phyloP scores from a whole-genome alignment of 2,113 vertebrate genomes.

The Desmodus rotundus region DNA sequence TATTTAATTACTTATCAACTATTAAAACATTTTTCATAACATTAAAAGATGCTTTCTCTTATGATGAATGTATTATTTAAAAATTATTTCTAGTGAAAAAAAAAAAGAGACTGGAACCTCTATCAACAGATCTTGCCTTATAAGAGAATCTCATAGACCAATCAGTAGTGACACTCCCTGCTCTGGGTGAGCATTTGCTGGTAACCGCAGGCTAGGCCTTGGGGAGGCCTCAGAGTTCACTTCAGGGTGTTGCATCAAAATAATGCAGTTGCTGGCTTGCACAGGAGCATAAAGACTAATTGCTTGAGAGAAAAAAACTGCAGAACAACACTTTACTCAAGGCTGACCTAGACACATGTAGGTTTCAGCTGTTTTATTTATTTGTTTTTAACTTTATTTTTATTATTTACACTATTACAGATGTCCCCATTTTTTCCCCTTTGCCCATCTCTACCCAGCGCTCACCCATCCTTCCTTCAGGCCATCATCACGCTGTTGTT shows the following conservation, averaged over 20 bases:
- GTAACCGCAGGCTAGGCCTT: not conserved
- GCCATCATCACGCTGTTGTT: no score
- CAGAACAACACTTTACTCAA: not conserved
- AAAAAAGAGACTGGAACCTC: not conserved
- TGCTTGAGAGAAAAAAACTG: not conserved
- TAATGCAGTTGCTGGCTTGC: not conserved
- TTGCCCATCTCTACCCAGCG: no score
- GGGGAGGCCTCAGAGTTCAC: not conserved
- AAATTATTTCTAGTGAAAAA: not conserved
- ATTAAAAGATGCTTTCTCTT: not conserved
- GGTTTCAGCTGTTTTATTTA: not conserved
- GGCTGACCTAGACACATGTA: not conserved
- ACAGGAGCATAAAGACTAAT: not conserved
- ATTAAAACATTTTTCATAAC: not conserved
- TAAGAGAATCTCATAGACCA: not conserved
- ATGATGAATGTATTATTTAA: not conserved
- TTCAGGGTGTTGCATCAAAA: constrained; percentile 21
- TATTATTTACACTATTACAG: no score
- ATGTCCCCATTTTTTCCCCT: no score
- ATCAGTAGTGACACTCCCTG: not conserved
- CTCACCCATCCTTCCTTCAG: no score
- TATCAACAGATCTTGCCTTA: not conserved
- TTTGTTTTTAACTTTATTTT: no score
- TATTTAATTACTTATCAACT: not conserved
- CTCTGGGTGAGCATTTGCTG: not conserved